Conservation (phyloP, 2,113 vertebrate species). For the Upupa epops region DNA sequence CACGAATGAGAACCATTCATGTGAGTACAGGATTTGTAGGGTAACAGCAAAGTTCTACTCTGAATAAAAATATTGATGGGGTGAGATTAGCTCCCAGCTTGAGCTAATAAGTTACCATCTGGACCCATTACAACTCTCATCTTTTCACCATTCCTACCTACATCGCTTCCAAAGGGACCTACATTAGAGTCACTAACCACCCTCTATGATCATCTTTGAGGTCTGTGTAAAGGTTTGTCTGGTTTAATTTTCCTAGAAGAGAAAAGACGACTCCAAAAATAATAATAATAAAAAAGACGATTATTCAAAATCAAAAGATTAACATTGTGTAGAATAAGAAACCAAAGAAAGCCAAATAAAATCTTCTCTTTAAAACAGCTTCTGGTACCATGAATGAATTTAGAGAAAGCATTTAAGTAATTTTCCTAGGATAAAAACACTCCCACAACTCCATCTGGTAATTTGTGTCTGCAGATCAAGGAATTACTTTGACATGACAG, state of each 20-base stretch:
- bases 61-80: background rate
- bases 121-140: background rate
- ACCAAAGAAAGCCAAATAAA: background rate
- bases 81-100: background rate
- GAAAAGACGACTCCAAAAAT: background rate
- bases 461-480: background rate
- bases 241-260: background rate
- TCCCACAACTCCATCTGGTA: accelerated
- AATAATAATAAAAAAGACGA: too few relatives aligned
- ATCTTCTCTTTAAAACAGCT: background rate
- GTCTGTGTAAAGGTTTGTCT: accelerated
- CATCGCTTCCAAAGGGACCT: background rate
- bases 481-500: background rate
- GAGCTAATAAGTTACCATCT: background rate
- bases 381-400: background rate
- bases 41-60: background rate
- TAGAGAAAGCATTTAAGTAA: background rate
- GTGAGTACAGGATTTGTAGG: background rate
- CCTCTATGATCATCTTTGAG: background rate
- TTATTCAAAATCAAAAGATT: background rate
- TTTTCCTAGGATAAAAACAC: background rate
- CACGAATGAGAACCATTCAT: background rate
- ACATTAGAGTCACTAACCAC: background rate
- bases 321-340: background rate
- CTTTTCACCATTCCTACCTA: background rate